Percentiles rank a stretch among this genome's conserved stretches.
These are phyloP conservation scores for Homalodisca vitripennis DNA, from an alignment of 1,140 invertebrate species.

Conservation along the genomic window DNA sequence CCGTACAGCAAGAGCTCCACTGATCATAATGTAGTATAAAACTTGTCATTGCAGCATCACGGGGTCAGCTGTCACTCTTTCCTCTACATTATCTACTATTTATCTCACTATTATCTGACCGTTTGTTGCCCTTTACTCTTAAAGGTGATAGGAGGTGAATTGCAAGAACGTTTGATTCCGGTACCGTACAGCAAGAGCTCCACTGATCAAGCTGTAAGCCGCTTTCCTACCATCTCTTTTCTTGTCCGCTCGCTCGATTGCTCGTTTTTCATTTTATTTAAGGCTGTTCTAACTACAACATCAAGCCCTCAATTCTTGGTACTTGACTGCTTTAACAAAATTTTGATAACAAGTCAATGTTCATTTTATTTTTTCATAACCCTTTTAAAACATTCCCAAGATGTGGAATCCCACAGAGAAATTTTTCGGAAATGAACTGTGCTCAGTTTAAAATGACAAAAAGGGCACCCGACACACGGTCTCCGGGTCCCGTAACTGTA, in stretches of 20 bases:
- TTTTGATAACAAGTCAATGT: not conserved
- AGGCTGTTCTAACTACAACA: conserved; percentile 28
- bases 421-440: not conserved
- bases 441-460: not conserved
- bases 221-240: conserved; percentile 55
- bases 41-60: too few species aligned
- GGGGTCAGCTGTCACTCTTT: too few species aligned
- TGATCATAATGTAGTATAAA: too few species aligned
- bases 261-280: conserved; percentile 35
- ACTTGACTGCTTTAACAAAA: not conserved
- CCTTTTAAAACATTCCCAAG: not conserved
- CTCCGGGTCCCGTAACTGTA: not conserved
- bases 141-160: too few species aligned
- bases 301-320: too few species aligned
- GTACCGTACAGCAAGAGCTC: too few species aligned
- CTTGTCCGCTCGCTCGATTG: conserved; percentile 41
- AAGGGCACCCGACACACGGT: not conserved
- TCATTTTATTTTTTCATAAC: too few species aligned
- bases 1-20: too few species aligned
- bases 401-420: not conserved
- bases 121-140: too few species aligned
- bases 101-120: too few species aligned
- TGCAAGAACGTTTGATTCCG: too few species aligned
- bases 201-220: conserved; percentile 99
- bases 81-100: too few species aligned